Base-by-base conservation (phyloP, 2,888 invertebrate species). In the Coremacera marginata region DNA sequence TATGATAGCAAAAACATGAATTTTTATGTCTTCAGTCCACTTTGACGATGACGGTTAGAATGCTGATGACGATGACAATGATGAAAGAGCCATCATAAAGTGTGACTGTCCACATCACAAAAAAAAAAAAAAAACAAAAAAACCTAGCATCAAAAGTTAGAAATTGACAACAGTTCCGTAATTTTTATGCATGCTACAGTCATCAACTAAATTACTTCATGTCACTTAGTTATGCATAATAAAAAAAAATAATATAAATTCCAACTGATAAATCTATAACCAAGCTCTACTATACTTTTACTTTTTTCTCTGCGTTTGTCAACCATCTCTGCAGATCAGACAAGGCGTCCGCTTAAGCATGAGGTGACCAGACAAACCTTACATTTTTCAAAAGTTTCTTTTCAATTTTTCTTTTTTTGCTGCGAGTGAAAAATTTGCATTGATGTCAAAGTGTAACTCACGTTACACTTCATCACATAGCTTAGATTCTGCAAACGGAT, bases 241-340 rank as follows among this genome's bases (percentile, higher is more conserved):
- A 79, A 79, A 81, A 86, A 62, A 73, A 62, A 79, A 79, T 80
- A 87, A 87, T 87, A 87, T 87, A 86, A 87, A 87, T 87, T 82
- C 80, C 73, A 82, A 76, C 82, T 83, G 85, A 86, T 86, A 86
- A 86, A 86, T 86, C 83, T 83, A 83, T 80, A 78, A 71, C 75
- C 81, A 79, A 80, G 79, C 73, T 16, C 34, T 31, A 11, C 80
- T 76, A 78, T 62, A 22, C 22, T 22, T 65, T 9, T 31, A n/a
- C 5, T 65, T 16, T 79, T 71, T 78, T 77, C 80, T 77, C 62
- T 73, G n/a, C 57, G 31, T 5, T 4, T 31, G 22, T 71, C 44
- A 27, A 27, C 44, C 44, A 44, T 7, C 14, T 7, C 44, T 44
- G 44, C 11, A 44, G 14, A 44, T 14, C 70, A 49, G 25, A 2